Evolutionary conservation across 2,888 invertebrate genomes (phyloP), one percentile per base, ranked within the genome.

Genomic region (Teinopalpus imperialis): DNA sequence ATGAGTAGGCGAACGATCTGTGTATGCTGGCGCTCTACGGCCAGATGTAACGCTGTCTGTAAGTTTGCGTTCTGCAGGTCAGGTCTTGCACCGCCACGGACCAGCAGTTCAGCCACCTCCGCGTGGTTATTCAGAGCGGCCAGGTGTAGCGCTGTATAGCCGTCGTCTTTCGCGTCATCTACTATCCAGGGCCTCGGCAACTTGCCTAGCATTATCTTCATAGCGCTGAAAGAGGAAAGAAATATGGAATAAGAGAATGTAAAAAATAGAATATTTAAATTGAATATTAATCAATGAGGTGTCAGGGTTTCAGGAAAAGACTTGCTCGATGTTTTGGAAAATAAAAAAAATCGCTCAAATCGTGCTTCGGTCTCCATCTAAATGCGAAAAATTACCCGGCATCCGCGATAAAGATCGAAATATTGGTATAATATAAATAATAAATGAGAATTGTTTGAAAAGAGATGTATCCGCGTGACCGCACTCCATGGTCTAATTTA

Each of bases 161-260:
- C 98, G 69, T 99, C 98, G 77, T 98, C 98, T 75, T 99, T 99
- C 67, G 98, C 98, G 86, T 99, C 98, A 79, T 99, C 98, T 46
- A 98, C 98, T 68, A 98, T 96, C 98, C 98, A 99, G 1, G 97
- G 94, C 13, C 98, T 92, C 21, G 97, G 97, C 50, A 98, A 91
- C 86, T 98, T 98, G 40, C 95, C 94, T 63, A 98, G 90, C 67
- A 98, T 91, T 69, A 98, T 97, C 72, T 97, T 94, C 98, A 98
- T 98, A 41, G 98, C 98, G 85, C 98, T 97, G 89, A 49, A 92
- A 90, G 3, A 21, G 18, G 6, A 21, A n/a, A 30, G n/a, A 31
- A 9, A 7, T 23, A 7, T 9, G n/a, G 1, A 32, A 20, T 32
- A 7, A 31, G 8, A 3, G 14, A 31, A 14, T 31, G n/a, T n/a